Evolutionary conservation across 2,888 invertebrate species (phyloP), one percentile per base, ranked within the genome.

Genomic region (Troides aeacus): DNA sequence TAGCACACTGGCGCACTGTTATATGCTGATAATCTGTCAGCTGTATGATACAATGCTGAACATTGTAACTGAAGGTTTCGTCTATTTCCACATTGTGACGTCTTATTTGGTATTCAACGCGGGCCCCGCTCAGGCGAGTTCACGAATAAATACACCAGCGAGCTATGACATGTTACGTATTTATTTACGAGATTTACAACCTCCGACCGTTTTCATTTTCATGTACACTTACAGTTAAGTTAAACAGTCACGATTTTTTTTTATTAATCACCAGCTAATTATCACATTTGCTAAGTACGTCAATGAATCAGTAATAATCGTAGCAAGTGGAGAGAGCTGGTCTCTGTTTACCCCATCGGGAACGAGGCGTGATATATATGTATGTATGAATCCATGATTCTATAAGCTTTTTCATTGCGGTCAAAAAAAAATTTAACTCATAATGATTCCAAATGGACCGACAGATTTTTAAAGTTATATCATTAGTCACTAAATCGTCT

Each of bases 21-120:
- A 66, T 60, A 70, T 61, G 67, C 66, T 74, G 72, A 75, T 77
- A 75, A 66, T 69, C 72, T 75, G 74, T 73, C 75, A 72, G 66
- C 70, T 68, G 71, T 64, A 64, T 64, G 60, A 64, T 64, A 60
- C 42, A 53, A 18, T 50, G 21, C 50, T 39, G 53, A 53, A 18
- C 23, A 53, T 56, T 36, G 30, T 17, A 57, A 62, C 57, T 42
- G 64, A 50, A 36, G 60, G 50, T 64, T 69, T 69, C 39, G 56
- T 60, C 64, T 61, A 39, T 69, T 69, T 30, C 64, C 61, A 60
- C 57, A 58, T 3, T 60, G 58, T 36, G 56, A 64, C 53, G 65
- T 61, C 69, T 58, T 57, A 58, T 69, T 69, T 61, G 15, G 65
- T 69, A 69, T 69, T 65, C 69, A 69, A 65, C 46, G 42, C 69